phyloP scores from a whole-genome alignment of 1,140 invertebrate genomes.

The Drosophila athabasca region DNA sequence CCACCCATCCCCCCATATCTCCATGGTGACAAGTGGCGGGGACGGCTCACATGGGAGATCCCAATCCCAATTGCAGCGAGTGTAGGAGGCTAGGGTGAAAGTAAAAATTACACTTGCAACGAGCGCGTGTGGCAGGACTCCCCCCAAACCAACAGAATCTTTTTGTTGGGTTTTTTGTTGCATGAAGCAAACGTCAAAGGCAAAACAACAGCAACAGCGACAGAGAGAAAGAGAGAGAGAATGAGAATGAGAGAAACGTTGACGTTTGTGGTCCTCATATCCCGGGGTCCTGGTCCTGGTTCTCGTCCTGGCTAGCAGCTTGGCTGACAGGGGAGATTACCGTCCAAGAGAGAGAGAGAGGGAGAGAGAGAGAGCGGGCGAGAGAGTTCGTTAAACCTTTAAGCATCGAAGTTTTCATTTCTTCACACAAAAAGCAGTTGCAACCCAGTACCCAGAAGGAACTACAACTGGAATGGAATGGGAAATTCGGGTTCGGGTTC shows the following conservation, averaged over 20 bases:
- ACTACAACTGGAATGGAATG: constrained; percentile 34
- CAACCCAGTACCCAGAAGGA: constrained; percentile 39
- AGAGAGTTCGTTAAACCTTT: constrained; percentile 75
- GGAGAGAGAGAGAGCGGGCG: too few relatives aligned
- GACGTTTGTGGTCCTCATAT: constrained; percentile 62
- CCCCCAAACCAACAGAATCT: not conserved
- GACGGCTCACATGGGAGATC: too few relatives aligned
- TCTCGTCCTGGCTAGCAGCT: constrained; percentile 4
- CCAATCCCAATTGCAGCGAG: constrained; percentile 1
- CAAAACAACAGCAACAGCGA: constrained; percentile 30
- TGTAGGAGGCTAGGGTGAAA: constrained; percentile 57
- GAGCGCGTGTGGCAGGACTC: constrained; percentile 17
- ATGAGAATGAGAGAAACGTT: constrained; percentile 31
- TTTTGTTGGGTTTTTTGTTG: constrained; percentile 15
- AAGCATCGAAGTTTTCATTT: constrained; percentile 78
- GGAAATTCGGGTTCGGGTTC: too few relatives aligned
- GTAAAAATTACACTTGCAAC: constrained; percentile 69
- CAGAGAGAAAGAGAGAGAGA: constrained; percentile 1
- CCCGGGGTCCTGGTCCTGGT: constrained; percentile 1
- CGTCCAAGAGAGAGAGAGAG: too few relatives aligned
- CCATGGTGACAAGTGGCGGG: constrained; percentile 14
- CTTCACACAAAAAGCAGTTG: constrained; percentile 43
- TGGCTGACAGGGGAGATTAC: constrained; percentile 32
- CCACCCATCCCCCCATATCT: constrained; percentile 9
- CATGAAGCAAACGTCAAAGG: constrained; percentile 58